These are phyloP conservation scores for Ursus arctos DNA, from an alignment of 2,113 vertebrate genomes.

Conservation along the genomic window DNA sequence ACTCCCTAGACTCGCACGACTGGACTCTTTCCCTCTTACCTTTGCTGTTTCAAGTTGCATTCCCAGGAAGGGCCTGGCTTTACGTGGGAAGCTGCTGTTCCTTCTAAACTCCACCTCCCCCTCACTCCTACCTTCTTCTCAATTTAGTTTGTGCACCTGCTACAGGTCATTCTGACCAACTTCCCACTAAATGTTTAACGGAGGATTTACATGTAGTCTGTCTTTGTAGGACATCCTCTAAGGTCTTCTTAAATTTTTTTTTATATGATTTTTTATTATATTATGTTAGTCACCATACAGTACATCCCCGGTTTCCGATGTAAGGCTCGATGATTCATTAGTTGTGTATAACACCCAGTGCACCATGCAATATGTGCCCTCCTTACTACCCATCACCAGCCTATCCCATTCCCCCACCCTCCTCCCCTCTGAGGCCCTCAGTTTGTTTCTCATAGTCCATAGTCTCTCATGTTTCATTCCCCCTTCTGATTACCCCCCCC, in stretches of 20 bases:
- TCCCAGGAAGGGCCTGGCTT: neutral
- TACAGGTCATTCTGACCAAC: neutral
- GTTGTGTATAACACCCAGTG: too few species aligned
- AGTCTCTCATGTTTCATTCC: too few species aligned
- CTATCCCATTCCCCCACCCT: too few species aligned
- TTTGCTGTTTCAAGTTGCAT: neutral
- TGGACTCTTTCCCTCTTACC: neutral
- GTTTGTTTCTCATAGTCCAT: too few species aligned
- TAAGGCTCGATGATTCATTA: too few species aligned
- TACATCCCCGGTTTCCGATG: too few species aligned
- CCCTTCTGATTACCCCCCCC: too few species aligned
- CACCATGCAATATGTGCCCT: too few species aligned
- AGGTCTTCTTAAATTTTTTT: constrained; percentile 21
- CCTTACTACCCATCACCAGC: too few species aligned
- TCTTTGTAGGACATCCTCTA: constrained; percentile 25
- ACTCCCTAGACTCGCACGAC: neutral
- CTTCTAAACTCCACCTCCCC: neutral
- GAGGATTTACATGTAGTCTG: neutral
- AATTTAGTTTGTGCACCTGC: neutral
- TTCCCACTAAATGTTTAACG: constrained; percentile 22
- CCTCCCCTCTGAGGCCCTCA: too few species aligned
- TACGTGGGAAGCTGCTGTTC: neutral
- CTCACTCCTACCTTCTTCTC: neutral
- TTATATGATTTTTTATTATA: too few species aligned
- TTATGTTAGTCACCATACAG: too few species aligned